Conservation (phyloP, 2,113 vertebrate genomes). For the Mesoclemmys tuberculata region DNA sequence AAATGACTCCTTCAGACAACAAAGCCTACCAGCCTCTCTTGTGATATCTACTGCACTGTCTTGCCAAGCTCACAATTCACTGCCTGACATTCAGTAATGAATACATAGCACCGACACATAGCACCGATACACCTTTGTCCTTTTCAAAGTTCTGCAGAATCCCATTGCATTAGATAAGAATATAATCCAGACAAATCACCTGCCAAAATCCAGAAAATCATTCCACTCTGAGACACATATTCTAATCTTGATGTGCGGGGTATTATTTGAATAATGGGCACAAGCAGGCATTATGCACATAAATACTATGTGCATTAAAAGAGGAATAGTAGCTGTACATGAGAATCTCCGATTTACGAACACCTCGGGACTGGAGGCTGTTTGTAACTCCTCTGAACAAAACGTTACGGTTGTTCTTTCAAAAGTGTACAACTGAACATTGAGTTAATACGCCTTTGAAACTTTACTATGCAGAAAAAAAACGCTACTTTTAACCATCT, state of each 20-base stretch:
- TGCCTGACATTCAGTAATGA: conserved; percentile 67
- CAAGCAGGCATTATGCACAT: not conserved
- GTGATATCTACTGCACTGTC: conserved; percentile 43
- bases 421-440: too few species aligned
- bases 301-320: not conserved
- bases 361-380: too few species aligned
- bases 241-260: not conserved
- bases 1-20: conserved; percentile 48
- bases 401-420: too few species aligned
- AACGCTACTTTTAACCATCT: not conserved
- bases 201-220: conserved; percentile 20
- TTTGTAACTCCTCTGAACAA: too few species aligned
- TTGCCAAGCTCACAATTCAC: conserved; percentile 57
- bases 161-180: conserved; percentile 50
- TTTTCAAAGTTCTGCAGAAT: conserved; percentile 56
- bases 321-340: not conserved
- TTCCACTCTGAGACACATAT: not conserved
- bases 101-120: conserved; percentile 39
- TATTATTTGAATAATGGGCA: not conserved
- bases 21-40: conserved; percentile 36
- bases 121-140: conserved; percentile 31
- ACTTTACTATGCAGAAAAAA: too few species aligned
- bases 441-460: too few species aligned
- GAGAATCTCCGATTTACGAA: too few species aligned
- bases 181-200: conserved; percentile 32